Conservation (phyloP, 2,797 vertebrate species). For the Caiman crocodilus region DNA sequence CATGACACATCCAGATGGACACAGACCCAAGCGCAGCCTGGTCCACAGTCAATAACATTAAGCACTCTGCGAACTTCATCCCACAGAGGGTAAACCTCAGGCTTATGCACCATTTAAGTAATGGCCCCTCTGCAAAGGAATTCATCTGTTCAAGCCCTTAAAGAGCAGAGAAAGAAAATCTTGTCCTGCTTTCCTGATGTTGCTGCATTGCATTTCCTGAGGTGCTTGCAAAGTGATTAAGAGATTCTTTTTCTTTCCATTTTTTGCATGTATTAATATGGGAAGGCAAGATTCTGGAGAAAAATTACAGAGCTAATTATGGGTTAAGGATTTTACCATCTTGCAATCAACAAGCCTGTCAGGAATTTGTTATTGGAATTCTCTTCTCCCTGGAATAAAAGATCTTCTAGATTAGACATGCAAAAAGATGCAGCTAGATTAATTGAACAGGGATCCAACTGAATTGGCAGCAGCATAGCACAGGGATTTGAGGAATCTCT, state of each 20-base stretch:
- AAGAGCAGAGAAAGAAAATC: background rate
- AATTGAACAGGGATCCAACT: background rate
- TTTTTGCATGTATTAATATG: background rate
- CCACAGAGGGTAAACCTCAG: rapidly evolving
- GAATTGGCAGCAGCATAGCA: background rate
- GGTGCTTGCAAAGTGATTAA: background rate
- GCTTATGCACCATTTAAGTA: background rate
- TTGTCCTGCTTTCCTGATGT: background rate
- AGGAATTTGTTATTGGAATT: background rate
- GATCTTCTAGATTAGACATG: rapidly evolving
- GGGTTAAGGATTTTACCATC: background rate
- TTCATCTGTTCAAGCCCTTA: background rate
- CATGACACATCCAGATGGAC: background rate
- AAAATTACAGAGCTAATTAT: background rate
- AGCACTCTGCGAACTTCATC: background rate
- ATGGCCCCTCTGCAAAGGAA: background rate
- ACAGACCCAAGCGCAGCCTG: background rate
- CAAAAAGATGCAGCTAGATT: background rate
- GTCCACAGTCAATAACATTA: background rate
- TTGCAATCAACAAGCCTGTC: background rate
- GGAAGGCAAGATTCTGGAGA: background rate
- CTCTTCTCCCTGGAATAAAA: background rate
- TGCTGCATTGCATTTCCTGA: background rate
- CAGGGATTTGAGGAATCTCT: background rate
- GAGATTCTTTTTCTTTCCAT: background rate